These are phyloP conservation scores for Chiroxiphia lanceolata DNA, from an alignment of 2,797 vertebrate species.

Conservation along the genomic window DNA sequence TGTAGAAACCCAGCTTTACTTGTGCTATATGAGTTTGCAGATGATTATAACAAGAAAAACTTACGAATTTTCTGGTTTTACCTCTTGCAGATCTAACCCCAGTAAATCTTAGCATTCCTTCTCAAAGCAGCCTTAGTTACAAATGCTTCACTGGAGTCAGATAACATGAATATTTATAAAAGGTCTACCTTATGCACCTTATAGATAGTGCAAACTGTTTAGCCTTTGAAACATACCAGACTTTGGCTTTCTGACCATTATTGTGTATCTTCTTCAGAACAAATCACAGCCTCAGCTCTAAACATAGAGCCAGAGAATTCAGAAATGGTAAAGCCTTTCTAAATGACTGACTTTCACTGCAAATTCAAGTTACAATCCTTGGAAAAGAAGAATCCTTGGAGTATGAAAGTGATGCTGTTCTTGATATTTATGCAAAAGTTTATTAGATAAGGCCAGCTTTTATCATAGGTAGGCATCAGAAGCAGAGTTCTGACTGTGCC, in stretches of 20 bases:
- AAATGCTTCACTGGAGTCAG: slow-evolving; percentile 4
- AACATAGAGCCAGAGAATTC: not conserved
- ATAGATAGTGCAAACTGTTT: not conserved
- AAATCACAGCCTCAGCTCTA: not conserved
- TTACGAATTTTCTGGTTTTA: not conserved
- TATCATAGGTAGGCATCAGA: not conserved
- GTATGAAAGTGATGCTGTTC: not conserved
- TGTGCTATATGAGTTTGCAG: not conserved
- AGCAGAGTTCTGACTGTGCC: not conserved
- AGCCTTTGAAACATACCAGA: not conserved
- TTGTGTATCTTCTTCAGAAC: not conserved
- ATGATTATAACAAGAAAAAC: not conserved
- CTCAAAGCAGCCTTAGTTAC: not conserved
- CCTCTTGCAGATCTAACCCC: not conserved
- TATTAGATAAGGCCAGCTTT: not conserved
- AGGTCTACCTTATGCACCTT: not conserved
- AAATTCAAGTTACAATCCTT: not conserved
- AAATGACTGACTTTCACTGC: not conserved
- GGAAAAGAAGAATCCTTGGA: not conserved
- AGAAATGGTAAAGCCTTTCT: not conserved
- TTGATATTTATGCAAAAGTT: not conserved
- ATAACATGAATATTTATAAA: slow-evolving; percentile 20
- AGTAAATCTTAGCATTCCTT: slow-evolving; percentile 2
- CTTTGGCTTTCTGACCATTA: not conserved
- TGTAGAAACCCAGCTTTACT: not conserved